These are phyloP conservation scores for Megaceryle maxima DNA, from an alignment of 2,113 vertebrate genomes.

Conservation along the genomic window DNA sequence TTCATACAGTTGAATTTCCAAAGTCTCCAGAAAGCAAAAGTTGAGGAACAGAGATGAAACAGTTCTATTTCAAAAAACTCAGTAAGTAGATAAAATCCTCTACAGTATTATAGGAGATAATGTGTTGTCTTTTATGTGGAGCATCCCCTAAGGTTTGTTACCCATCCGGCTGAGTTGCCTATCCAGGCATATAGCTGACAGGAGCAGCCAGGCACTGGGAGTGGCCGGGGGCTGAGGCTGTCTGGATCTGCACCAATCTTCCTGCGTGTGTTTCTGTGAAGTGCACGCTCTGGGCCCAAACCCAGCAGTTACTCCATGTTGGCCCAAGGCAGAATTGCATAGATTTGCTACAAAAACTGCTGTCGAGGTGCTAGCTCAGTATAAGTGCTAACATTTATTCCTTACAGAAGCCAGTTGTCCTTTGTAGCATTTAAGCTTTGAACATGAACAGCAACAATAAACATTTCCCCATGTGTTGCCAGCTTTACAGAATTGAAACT, in stretches of 20 bases:
- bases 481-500: not conserved
- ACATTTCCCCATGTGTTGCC: not conserved
- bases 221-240: not conserved
- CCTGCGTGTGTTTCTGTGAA: not conserved
- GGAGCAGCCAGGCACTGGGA: not conserved
- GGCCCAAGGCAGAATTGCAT: not conserved
- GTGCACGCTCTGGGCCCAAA: not conserved
- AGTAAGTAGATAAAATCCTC: not conserved
- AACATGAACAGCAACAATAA: not conserved
- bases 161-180: not conserved
- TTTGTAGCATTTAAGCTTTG: not conserved
- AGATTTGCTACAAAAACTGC: not conserved
- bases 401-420: not conserved
- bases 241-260: fast-evolving
- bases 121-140: not conserved
- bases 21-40: not conserved
- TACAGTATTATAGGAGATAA: not conserved
- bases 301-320: not conserved
- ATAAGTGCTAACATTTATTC: not conserved
- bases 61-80: not conserved
- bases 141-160: not conserved
- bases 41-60: not conserved
- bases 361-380: not conserved
- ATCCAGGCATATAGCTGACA: not conserved
- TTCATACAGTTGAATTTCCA: not conserved